These are phyloP conservation scores for Seriola dumerili DNA, from an alignment of 2,113 vertebrate species.

Conservation along the genomic window DNA sequence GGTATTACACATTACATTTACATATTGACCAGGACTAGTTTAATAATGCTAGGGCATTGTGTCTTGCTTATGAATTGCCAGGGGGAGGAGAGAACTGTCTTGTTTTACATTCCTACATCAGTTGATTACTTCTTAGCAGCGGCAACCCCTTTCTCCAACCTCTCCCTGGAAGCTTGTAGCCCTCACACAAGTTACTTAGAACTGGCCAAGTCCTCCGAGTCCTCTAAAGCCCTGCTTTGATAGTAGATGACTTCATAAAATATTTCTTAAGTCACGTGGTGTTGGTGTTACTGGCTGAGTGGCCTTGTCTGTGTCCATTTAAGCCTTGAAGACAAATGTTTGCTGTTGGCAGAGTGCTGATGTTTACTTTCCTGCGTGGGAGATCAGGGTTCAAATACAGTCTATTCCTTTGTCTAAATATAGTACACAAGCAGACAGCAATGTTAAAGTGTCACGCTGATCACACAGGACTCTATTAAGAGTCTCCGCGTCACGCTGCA, in stretches of 20 bases:
- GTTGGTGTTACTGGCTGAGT: constrained; percentile 8
- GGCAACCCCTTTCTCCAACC: not conserved
- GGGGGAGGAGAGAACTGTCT: too few species aligned
- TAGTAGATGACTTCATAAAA: not conserved
- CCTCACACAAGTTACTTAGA: not conserved
- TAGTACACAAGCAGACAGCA: constrained; percentile 49
- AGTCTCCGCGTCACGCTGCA: constrained; percentile 1
- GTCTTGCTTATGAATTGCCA: too few species aligned
- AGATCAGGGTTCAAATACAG: constrained; percentile 45
- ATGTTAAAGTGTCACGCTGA: constrained; percentile 55
- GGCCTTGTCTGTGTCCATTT: constrained; percentile 30
- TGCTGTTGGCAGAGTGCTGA: constrained; percentile 34
- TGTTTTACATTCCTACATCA: too few species aligned
- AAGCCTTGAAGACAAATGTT: constrained; percentile 40
- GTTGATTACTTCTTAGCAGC: not conserved
- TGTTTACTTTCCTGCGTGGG: constrained; percentile 46
- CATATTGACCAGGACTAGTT: too few species aligned
- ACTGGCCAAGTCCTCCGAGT: not conserved
- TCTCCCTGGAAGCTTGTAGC: not conserved
- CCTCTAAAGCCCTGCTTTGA: not conserved
- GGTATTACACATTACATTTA: too few species aligned
- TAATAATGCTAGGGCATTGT: too few species aligned
- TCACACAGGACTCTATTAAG: constrained; percentile 46
- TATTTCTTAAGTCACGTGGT: constrained; percentile 4
- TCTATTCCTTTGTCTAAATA: constrained; percentile 55